Base-by-base conservation (phyloP, 2,888 invertebrate species). In the Nomada goodeniana region DNA sequence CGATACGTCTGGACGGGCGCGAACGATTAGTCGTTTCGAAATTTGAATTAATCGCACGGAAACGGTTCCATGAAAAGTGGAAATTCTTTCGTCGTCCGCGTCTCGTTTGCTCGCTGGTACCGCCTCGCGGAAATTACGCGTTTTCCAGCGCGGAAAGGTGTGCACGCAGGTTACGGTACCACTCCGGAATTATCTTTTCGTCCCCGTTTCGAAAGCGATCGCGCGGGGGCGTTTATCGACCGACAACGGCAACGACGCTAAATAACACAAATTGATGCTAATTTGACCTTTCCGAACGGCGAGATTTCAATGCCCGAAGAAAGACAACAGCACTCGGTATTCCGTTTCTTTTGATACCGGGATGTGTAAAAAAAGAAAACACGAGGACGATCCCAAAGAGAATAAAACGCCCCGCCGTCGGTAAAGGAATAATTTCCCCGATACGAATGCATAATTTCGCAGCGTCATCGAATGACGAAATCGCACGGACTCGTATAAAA, bases 201-300 rank as follows among this genome's bases (percentile, higher is more conserved):
- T 55, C 36, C 36, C n/a, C 26, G n/a, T n/a, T 61, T 53, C 18
- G 42, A 55, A 53, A 60, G 44, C 44, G 11, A n/a, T 26, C 29
- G 13, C 26, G 47, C 47, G 26, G 47, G 11, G 13, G 13, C n/a
- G 15, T 78, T 80, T 80, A 67, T 52, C 80, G 50, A 42, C 29
- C 26, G 23, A 23, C 5, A 11, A 29, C 50, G 80, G 29, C 79
- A 80, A 78, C 26, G 1, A 42, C 60, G 65, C 65, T 77, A 80
- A 80, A 61, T 42, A n/a, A 50, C 23, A 20, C 60, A 80, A 72
- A 80, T 78, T 80, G 67, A 72, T 44, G 79, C 26, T 78, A 80
- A 80, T 61, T 63, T 36, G 15, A 71, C 55, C 61, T 72, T 78
- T 61, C 18, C 18, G 9, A 29, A 42, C 71, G 20, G 26, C 7